Evolutionary conservation across 2,113 vertebrate genomes (phyloP), one percentile per base, ranked within the genome.

Genomic region (mouse (Mus musculus)): DNA sequence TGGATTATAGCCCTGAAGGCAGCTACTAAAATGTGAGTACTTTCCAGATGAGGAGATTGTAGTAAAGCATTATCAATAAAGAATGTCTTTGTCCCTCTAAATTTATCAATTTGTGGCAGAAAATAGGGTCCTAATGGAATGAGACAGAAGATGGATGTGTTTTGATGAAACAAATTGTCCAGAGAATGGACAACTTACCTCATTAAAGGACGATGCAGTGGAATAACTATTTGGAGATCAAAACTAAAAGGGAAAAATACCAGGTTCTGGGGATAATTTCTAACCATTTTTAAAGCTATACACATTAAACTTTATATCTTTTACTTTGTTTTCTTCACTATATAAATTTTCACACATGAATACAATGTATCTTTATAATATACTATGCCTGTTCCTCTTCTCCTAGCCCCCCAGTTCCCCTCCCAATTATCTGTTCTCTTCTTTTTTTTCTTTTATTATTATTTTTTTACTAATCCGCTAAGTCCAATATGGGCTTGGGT

Each of bases 11-110:
- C 69, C 56, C 76, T 92, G 13, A 92, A 90, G n/a, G 42, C 26
- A 88, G 46, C 72, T 89, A 75, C 93, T 77, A 85, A 76, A 94
- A 95, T 56, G 12, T 28, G 84, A 78, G 93, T 69, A n/a, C 56
- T 46, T 63, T 82, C 65, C 33, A 24, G 13, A 56, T 75, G 30
- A 91, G 85, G 89, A 81, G 72, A 86, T 52, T 73, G 81, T 3
- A 84, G 16, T 73, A 88, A 95, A 30, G 90, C 75, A 91, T 65
- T 65, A 42, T 76, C 59, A 67, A 16, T 69, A 87, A 94, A 94
- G 67, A 94, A 93, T 87, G 71, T 13, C 39, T 93, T 91, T 87
- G 46, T 46, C 75, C 42, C 54, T 87, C 33, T 61, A 77, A 85
- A 77, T 92, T 80, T 30, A 94, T 86, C 87, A 89, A 63, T 12